phyloP scores from a whole-genome alignment of 30 jellyfish, hydroid and myxozoan genomes.

The Turritopsis dohrnii region DNA sequence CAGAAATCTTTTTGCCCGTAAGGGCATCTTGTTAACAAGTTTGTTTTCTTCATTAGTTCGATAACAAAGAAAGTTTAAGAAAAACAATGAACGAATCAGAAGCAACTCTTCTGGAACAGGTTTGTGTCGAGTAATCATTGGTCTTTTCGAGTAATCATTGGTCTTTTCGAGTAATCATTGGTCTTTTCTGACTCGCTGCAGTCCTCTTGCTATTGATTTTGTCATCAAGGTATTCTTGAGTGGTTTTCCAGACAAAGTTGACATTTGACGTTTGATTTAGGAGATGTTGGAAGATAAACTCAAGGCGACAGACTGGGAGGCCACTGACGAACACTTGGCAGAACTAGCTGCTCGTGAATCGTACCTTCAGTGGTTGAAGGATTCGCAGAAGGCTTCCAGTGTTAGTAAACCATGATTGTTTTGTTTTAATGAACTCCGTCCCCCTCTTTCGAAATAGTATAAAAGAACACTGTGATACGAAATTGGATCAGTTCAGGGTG shows the following conservation, averaged over 20 bases:
- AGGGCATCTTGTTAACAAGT: background rate
- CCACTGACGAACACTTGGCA: conserved; percentile 87
- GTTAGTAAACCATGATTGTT: conserved; percentile 2
- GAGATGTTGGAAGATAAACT: conserved; percentile 86
- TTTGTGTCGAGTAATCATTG: conserved; percentile 3
- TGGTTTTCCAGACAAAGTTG: no score
- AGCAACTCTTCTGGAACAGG: conserved; percentile 77
- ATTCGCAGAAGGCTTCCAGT: conserved; percentile 42
- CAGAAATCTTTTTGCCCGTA: no score
- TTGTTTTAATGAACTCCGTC: background rate
- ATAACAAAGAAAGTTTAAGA: conserved; percentile 47
- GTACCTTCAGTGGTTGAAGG: conserved; percentile 79
- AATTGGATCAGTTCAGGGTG: background rate
- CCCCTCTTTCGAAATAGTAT: background rate
- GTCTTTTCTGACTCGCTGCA: no score
- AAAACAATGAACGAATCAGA: conserved; percentile 60
- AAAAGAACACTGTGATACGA: background rate
- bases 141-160: no score
- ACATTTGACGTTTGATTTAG: conserved; percentile 19
- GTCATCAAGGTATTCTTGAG: no score
- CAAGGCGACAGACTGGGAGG: conserved; percentile 96
- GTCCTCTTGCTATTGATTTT: no score
- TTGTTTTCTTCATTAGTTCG: conserved; percentile 32
- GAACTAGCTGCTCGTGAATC: conserved; percentile 91
- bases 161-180: no score